Percentiles rank a stretch among this genome's conserved stretches.
phyloP scores from a whole-genome alignment of 2,113 vertebrate species.

The Ophthalmolycus amberensis region DNA sequence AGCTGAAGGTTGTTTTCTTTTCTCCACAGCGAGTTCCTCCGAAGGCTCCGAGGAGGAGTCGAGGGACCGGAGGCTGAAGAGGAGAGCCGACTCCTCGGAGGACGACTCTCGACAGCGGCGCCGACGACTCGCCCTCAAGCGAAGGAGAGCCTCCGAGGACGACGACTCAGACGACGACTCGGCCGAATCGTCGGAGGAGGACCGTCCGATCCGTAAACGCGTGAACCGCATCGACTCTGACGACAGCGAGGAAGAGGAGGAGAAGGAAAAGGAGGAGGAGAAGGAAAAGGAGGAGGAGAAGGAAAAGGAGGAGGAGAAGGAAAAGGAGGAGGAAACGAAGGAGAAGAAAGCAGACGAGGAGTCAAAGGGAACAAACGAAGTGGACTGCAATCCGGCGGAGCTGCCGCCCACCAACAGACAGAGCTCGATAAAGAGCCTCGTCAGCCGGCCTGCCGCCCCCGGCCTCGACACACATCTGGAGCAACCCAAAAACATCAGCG shows the following conservation, averaged over 20 bases:
- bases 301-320: constrained; percentile 57
- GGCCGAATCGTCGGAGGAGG: constrained; percentile 79
- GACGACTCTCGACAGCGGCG: constrained; percentile 74
- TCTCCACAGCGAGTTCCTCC: constrained; percentile 75
- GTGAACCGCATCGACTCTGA: constrained; percentile 93
- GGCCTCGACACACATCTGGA: constrained; percentile 58
- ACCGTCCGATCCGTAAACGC: constrained; percentile 90
- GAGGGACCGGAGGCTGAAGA: constrained; percentile 78
- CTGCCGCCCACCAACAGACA: constrained; percentile 92
- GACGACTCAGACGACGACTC: constrained; percentile 76
- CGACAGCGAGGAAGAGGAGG: constrained; percentile 77
- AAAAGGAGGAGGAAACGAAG: constrained; percentile 76
- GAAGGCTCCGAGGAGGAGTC: constrained; percentile 86
- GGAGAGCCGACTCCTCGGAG: constrained; percentile 78
- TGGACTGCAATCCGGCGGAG: constrained; percentile 89
- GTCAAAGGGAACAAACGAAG: constrained; percentile 87
- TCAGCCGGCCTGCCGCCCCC: constrained; percentile 37
- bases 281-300: too few species aligned
- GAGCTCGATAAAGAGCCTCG: constrained; percentile 86
- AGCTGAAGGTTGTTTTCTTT: neutral
- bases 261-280: constrained; percentile 68
- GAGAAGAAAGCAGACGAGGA: constrained; percentile 84
- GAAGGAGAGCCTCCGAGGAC: constrained; percentile 80
- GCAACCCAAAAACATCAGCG: constrained; percentile 86
- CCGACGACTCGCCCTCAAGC: constrained; percentile 75